These are phyloP conservation scores for Panulirus ornatus DNA, from an alignment of 1,140 invertebrate genomes.

Conservation along the genomic window DNA sequence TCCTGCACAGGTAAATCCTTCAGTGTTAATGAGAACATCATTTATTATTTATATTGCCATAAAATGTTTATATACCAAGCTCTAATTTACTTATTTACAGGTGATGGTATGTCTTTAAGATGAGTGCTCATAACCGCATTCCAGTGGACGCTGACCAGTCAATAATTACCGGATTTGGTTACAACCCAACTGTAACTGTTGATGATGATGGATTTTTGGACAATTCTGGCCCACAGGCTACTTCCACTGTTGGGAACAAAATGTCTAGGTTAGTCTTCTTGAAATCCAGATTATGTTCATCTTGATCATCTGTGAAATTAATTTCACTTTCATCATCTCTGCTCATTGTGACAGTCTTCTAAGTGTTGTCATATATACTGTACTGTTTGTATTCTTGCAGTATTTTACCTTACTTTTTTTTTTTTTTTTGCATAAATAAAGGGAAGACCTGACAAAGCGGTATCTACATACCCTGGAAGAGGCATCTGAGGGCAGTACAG, in stretches of 20 bases:
- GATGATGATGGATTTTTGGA: not conserved
- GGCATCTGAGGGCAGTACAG: not conserved
- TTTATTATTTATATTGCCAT: too few relatives aligned
- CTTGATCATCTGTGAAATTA: too few relatives aligned
- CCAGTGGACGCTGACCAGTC: not conserved
- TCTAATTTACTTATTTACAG: too few relatives aligned
- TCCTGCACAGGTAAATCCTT: too few relatives aligned
- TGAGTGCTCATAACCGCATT: not conserved
- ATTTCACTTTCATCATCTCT: too few relatives aligned
- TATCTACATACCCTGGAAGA: not conserved
- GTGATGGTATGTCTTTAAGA: not conserved
- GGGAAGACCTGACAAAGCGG: not conserved
- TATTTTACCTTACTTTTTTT: not conserved
- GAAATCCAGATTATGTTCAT: too few relatives aligned
- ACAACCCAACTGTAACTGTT: not conserved
- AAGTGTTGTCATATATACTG: too few relatives aligned
- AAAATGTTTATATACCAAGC: too few relatives aligned
- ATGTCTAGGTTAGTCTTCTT: conserved; percentile 9
- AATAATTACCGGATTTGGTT: not conserved
- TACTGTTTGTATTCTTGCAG: too few relatives aligned
- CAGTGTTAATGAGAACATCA: too few relatives aligned
- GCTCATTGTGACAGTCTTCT: too few relatives aligned
- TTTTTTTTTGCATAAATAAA: not conserved
- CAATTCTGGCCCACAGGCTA: not conserved
- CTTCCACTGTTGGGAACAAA: not conserved